These are phyloP conservation scores for Drosophila obscura DNA, from an alignment of 1,140 invertebrate genomes.

Conservation along the genomic window DNA sequence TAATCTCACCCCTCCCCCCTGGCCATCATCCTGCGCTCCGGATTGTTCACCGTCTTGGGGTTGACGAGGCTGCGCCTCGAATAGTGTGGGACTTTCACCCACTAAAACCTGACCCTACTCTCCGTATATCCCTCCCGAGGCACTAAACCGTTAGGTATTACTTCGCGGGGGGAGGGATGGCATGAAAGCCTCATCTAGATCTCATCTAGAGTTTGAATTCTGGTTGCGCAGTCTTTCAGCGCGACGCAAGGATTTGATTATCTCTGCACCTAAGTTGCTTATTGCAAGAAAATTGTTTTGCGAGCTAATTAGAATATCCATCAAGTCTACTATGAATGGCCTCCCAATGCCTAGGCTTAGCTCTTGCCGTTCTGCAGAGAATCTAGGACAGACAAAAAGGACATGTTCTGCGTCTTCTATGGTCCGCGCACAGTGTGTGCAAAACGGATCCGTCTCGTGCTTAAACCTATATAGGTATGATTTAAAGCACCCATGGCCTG, in stretches of 20 bases:
- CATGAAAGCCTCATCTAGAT: conserved; percentile 2
- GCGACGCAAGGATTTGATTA: background rate
- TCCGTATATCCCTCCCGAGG: too few relatives aligned
- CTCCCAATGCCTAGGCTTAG: background rate
- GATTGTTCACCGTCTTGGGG: too few relatives aligned
- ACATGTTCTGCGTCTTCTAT: background rate
- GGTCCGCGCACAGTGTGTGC: conserved; percentile 4
- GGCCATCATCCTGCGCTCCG: too few relatives aligned
- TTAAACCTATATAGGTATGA: conserved; percentile 1
- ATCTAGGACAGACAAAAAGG: conserved; percentile 3
- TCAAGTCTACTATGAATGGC: too few relatives aligned
- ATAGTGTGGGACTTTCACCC: too few relatives aligned
- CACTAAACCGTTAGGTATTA: background rate
- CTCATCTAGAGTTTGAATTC: background rate
- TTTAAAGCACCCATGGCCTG: background rate
- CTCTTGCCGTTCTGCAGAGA: conserved; percentile 1
- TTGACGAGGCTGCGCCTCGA: too few relatives aligned
- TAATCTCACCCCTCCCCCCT: accelerated
- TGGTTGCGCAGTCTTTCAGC: background rate
- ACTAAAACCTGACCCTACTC: too few relatives aligned
- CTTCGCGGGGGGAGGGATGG: background rate
- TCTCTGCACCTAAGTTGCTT: background rate
- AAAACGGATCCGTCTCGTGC: conserved; percentile 1
- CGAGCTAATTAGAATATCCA: background rate
- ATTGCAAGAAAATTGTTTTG: background rate